phyloP scores from a whole-genome alignment of 2,888 invertebrate species.

The Parelbella ahira region DNA sequence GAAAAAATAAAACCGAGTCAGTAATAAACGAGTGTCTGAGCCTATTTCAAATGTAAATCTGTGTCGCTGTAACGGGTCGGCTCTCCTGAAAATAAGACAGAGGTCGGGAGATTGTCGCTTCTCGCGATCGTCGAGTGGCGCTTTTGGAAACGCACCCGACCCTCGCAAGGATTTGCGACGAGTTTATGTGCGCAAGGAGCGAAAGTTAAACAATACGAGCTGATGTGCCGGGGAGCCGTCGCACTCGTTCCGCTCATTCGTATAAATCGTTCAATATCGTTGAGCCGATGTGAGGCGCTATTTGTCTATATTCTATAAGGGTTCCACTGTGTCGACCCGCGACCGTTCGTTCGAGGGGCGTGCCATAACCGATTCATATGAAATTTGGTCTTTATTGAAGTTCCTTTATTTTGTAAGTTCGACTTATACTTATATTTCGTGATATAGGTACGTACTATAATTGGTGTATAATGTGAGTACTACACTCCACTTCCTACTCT shows the following conservation, averaged over 20 bases:
- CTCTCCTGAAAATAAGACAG: slow-evolving; percentile 66
- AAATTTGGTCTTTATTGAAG: too few relatives aligned
- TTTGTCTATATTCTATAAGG: too few relatives aligned
- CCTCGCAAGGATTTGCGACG: slow-evolving; percentile 60
- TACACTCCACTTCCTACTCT: too few relatives aligned
- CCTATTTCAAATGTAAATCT: slow-evolving; percentile 75
- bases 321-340: too few relatives aligned
- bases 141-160: too few relatives aligned
- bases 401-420: too few relatives aligned
- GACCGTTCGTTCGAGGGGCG: too few relatives aligned
- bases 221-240: slow-evolving; percentile 41
- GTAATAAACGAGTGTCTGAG: slow-evolving; percentile 60
- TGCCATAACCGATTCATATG: too few relatives aligned
- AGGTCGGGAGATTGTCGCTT: slow-evolving; percentile 63
- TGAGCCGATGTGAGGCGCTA: too few relatives aligned
- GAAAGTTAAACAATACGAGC: slow-evolving; percentile 56
- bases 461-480: too few relatives aligned
- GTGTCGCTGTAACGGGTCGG: slow-evolving; percentile 64
- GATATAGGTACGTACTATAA: too few relatives aligned
- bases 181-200: slow-evolving; percentile 56
- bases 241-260: slow-evolving; percentile 28
- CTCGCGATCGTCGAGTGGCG: slow-evolving; percentile 65
- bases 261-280: slow-evolving; percentile 19
- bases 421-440: too few relatives aligned
- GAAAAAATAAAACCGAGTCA: slow-evolving; percentile 52